Evolutionary conservation across 2,888 invertebrate species (phyloP), one percentile per base, ranked within the genome.

Genomic region (Drosophila trichaetosa): DNA sequence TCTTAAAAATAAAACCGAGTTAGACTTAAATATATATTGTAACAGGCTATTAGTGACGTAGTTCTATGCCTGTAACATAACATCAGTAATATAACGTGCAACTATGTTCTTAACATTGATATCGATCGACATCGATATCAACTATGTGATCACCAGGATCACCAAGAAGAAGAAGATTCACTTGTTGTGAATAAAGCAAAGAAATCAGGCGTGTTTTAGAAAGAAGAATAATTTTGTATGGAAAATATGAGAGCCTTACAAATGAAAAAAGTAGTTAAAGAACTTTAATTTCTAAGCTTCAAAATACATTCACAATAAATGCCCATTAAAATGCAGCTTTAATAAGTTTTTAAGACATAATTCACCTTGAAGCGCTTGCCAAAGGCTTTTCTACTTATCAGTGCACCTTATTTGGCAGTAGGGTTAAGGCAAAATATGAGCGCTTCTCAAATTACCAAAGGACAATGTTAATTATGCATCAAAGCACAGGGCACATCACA

Each of bases 391-490:
- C 63, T 52, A 67, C 80, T 79, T 70, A 73, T 69, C 64, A 46
- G 62, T 38, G 67, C 79, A 77, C 60, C 75, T 73, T 69, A 54
- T 62, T 52, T 62, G 71, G 56, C 54, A 27, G 52, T 64, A 78
- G 79, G 80, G 73, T 79, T 87, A 76, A 75, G 80, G 69, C 77
- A 73, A 71, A 71, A 68, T 74, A 76, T 79, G 79, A 77, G 73
- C 71, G 68, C 78, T 83, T 76, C 84, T 87, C 82, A 85, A 88
- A 83, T 85, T 89, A 82, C 81, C 76, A 85, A 82, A 89, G 82
- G 90, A 86, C 83, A 84, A 88, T 88, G 85, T 90, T 90, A 88
- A 89, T 88, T 90, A 90, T 89, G 83, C 88, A 88, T 79, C 83
- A 82, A 87, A 82, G 82, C 80, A 78, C 73, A 73, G 69, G 66